Evolutionary conservation across 2,797 vertebrate species (phyloP), one percentile per base, ranked within the genome.

Genomic region (Phrynocephalus forsythii): DNA sequence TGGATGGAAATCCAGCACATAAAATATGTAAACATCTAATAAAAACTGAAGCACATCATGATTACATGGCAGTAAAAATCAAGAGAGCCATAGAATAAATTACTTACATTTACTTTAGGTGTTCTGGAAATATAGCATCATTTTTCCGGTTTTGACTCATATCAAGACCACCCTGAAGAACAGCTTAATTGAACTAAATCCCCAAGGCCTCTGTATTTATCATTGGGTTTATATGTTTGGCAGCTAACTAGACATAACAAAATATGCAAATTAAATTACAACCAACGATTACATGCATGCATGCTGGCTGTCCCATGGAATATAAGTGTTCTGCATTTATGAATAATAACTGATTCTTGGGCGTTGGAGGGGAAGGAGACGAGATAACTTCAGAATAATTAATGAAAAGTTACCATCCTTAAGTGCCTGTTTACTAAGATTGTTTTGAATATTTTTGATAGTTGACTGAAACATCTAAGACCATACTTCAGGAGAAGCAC

Each of bases 91-190:
- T 95, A 93, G 87, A 93, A 94, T 93, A 86, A 95, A 95, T 94
- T 95, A 89, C 90, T 96, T 96, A 94, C 93, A 88, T 94, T 85
- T 90, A 91, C 26, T 87, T 92, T 94, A 93, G 91, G 94, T 95
- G 91, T 95, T 96, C 95, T 96, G 94, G 93, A 96, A 95, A 95
- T 90, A 92, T 90, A 93, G 82, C 89, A 93, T 95, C 94, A 88
- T 66, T 96, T 96, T 96, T 92, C 93, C 93, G 92, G 84, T 94
- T 96, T 95, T 94, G 87, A 94, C 87, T 95, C 91, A 94, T 93
- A 95, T 96, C 86, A 94, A 89, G 96, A 97, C 96, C 96, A 97
- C 97, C 96, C 92, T 91, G 94, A 95, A 96, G 92, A 86, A 91
- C 94, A 92, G 90, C 92, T 94, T 96, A 96, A 95, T 94, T 94